Evolutionary conservation across 2,113 vertebrate species (phyloP).

Genomic region (Lasiurus cinereus): DNA sequence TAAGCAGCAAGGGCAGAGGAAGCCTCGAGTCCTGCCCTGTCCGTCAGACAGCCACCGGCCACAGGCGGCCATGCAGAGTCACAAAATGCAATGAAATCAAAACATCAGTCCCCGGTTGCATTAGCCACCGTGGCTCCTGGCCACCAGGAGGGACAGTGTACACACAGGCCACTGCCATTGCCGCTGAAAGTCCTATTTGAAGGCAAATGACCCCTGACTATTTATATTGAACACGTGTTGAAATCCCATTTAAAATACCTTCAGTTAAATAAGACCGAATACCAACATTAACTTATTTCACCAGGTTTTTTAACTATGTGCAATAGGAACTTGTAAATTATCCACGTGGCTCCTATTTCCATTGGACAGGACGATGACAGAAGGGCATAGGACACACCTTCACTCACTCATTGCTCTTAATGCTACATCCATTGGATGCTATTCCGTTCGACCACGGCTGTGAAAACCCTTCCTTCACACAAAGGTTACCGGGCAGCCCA

Average conservation of each 20-base stretch:
- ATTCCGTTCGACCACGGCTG: neutral
- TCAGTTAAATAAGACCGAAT: neutral
- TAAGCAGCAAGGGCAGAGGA: neutral
- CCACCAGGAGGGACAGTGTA: neutral
- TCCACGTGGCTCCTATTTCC: neutral
- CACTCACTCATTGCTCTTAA: neutral
- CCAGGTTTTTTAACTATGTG: neutral
- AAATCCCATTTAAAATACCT: neutral
- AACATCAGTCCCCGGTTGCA: neutral
- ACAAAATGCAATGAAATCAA: neutral
- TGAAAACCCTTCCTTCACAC: neutral
- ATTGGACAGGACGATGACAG: fast-evolving
- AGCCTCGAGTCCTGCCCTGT: neutral
- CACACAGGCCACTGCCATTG: neutral
- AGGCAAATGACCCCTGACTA: neutral
- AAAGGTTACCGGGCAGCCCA: neutral
- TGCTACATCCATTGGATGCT: neutral
- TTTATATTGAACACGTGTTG: neutral
- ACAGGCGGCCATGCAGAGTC: no score
- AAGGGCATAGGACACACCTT: neutral
- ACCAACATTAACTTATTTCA: neutral
- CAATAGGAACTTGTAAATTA: neutral
- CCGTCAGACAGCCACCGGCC: neutral
- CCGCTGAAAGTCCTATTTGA: neutral
- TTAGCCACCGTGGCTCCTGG: neutral